Conservation (phyloP, 2,888 invertebrate species). For the Limnephilus auricula region DNA sequence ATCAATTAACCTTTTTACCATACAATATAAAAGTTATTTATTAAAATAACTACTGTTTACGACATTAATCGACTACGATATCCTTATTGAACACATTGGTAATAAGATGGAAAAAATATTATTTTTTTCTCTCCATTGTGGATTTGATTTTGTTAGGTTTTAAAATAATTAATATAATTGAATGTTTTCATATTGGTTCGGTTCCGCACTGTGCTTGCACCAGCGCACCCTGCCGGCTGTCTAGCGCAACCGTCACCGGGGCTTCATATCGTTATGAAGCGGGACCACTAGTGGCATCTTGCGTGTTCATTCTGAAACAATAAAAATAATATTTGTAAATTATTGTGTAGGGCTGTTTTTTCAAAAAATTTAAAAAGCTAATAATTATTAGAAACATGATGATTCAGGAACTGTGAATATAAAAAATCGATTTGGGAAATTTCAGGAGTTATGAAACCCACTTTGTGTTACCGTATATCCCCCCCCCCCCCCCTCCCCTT, state of each 20-base stretch:
- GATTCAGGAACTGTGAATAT: too few species aligned
- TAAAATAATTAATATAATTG: background rate
- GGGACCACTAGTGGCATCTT: slow-evolving; percentile 55
- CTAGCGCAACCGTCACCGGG: slow-evolving; percentile 59
- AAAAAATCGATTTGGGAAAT: too few species aligned
- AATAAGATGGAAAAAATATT: background rate
- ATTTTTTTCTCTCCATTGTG: background rate
- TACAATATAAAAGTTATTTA: background rate
- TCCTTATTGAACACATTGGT: background rate
- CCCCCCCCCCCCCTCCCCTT: too few species aligned
- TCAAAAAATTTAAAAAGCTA: too few species aligned
- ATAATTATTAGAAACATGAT: too few species aligned
- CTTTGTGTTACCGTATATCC: too few species aligned
- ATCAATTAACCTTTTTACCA: background rate
- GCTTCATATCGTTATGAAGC: slow-evolving; percentile 3
- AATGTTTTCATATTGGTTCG: background rate
- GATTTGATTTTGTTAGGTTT: background rate
- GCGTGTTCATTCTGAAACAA: slow-evolving; percentile 53
- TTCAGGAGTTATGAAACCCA: too few species aligned
- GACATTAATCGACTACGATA: background rate
- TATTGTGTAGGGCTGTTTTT: too few species aligned
- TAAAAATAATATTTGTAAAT: slow-evolving; percentile 2
- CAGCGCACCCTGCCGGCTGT: slow-evolving; percentile 54
- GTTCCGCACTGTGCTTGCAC: slow-evolving; percentile 4
- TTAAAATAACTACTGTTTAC: background rate